phyloP scores from a whole-genome alignment of 2,113 vertebrate species.

The Bufo bufo region DNA sequence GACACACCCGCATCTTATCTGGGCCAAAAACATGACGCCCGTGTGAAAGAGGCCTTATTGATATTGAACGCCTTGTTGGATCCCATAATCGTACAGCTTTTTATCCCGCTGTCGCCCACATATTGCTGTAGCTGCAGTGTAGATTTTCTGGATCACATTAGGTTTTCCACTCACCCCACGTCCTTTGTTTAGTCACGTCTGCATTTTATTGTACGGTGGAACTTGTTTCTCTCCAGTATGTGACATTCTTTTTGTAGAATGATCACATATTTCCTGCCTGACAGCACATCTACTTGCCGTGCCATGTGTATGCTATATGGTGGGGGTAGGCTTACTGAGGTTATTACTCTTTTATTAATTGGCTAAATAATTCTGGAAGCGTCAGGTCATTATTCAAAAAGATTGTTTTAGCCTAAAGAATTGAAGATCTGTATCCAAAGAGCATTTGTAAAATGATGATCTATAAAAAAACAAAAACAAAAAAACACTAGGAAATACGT shows the following conservation, averaged over 20 bases:
- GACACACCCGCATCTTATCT: too few relatives aligned
- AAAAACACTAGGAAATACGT: too few relatives aligned
- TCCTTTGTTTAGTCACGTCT: neutral
- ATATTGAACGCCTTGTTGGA: too few relatives aligned
- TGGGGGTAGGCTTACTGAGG: too few relatives aligned
- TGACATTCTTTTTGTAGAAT: neutral
- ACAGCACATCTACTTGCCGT: neutral
- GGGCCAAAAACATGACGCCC: too few relatives aligned
- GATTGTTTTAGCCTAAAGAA: neutral
- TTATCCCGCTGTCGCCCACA: neutral
- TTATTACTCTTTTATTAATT: too few relatives aligned
- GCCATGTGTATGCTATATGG: too few relatives aligned
- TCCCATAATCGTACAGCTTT: neutral
- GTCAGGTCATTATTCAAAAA: too few relatives aligned
- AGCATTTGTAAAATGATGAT: too few relatives aligned
- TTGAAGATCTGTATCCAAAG: neutral
- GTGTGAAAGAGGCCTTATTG: too few relatives aligned
- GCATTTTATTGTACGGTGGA: neutral
- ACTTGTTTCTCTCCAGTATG: neutral
- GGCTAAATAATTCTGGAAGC: too few relatives aligned
- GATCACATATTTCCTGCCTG: neutral
- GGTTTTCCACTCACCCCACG: neutral
- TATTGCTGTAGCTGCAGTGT: neutral
- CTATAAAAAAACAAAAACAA: too few relatives aligned
- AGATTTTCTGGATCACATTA: neutral